A percentile compares a stretch with the other conserved stretches of the same genome.
Conservation (phyloP, 2,888 invertebrate species). For the Trypoxylon attenuatum region DNA sequence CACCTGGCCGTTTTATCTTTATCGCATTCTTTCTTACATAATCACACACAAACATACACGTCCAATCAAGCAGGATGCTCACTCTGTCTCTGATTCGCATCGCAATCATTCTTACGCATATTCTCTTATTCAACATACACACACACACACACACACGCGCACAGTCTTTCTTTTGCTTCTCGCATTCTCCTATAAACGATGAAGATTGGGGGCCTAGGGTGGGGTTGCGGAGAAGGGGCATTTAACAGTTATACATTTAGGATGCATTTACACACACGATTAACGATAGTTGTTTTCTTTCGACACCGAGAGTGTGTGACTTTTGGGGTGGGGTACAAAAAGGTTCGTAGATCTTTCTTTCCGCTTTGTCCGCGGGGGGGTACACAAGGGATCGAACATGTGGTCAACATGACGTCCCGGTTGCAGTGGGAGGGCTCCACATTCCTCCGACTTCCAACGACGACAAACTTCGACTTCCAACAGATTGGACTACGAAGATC, state of each 20-base stretch:
- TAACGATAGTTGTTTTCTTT: conserved; percentile 54
- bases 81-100: no score
- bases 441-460: conserved; percentile 27
- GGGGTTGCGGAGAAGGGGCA: conserved; percentile 51
- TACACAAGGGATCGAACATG: background rate
- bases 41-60: no score
- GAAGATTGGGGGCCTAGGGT: conserved; percentile 51
- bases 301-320: conserved; percentile 52
- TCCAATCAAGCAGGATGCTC: no score
- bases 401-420: conserved; percentile 23
- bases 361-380: conserved; percentile 4
- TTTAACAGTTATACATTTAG: conserved; percentile 56
- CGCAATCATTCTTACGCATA: no score
- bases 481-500: no score
- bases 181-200: conserved; percentile 49
- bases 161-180: background rate
- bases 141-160: background rate
- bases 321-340: conserved; percentile 62
- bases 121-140: no score
- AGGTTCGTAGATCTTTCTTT: conserved; percentile 41
- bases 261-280: conserved; percentile 69
- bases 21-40: no score
- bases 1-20: no score
- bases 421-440: conserved; percentile 2
- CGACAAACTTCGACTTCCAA: no score